Evolutionary conservation across 2,113 vertebrate genomes (phyloP), one percentile per base, ranked within the genome.

Genomic region (Symphodus melops): DNA sequence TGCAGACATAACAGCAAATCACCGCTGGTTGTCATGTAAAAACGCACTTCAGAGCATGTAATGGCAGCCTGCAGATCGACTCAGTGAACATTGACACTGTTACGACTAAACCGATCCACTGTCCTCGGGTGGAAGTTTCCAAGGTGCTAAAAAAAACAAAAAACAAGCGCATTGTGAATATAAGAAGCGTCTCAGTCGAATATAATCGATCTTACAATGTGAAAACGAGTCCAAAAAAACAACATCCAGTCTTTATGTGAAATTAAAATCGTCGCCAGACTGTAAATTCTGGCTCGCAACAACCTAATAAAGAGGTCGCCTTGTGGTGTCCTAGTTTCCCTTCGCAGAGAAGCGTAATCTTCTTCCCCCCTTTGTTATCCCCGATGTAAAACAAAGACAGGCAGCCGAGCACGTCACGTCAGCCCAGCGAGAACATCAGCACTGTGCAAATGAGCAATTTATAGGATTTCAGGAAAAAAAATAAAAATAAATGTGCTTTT

Each of bases 321-420:
- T 78, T 62, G 66, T 57, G 63, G 64, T 86, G 89, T 75, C 86
- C 90, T 86, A 89, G 68, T 89, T 90, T 90, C 85, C 79, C 65
- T 23, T 60, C 46, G 49, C 81, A 23, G 57, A 86, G 48, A 79
- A 77, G 77, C 79, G 75, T 84, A 82, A 88, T 91, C 82, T 85
- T 65, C n/a, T n/a, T n/a, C n/a, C n/a, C 28, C 73, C 64, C 84
- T 92, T 90, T 91, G 82, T 91, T 90, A 63, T 90, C 79, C 63
- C 65, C 48, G 81, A 68, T 68, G 82, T 80, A 62, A 48, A 73
- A 64, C 69, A 46, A 5, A 77, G 77, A 83, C 57, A 80, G 73
- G 46, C 84, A 62, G 84, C 79, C 55, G 65, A 42, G 66, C 66
- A 59, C 23, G 73, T 54, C 76, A 12, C 77, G 16, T 73, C 72